phyloP scores from a whole-genome alignment of 2,888 invertebrate genomes.

The Xestia ashworthii region DNA sequence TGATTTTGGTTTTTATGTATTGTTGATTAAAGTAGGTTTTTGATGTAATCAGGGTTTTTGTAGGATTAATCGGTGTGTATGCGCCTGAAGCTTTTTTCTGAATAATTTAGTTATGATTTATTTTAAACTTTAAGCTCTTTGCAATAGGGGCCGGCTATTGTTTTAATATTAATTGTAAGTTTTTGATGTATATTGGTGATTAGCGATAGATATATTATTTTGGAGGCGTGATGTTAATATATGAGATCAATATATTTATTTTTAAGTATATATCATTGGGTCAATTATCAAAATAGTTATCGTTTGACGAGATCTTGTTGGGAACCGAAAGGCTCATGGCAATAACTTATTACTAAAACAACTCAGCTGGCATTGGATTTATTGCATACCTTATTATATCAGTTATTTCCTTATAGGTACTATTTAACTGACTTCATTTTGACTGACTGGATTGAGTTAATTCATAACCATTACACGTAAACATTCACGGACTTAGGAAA shows the following conservation, averaged over 20 bases:
- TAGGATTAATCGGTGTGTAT: slow-evolving; percentile 44
- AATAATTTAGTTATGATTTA: slow-evolving; percentile 63
- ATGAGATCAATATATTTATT: slow-evolving; percentile 65
- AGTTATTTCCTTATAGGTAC: neutral
- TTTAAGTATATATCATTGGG: slow-evolving; percentile 53
- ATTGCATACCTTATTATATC: neutral
- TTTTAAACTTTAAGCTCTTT: slow-evolving; percentile 59
- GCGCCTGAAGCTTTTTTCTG: slow-evolving; percentile 62
- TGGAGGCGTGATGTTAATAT: slow-evolving; percentile 75
- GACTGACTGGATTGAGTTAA: neutral
- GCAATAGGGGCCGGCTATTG: slow-evolving; percentile 62
- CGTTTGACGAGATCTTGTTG: slow-evolving; percentile 53
- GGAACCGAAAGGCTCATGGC: slow-evolving; percentile 25
- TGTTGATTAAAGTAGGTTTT: slow-evolving; percentile 22
- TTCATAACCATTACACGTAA: neutral
- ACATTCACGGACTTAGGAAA: neutral
- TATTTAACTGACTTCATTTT: neutral
- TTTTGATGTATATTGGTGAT: slow-evolving; percentile 71
- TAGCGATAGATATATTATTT: slow-evolving; percentile 72
- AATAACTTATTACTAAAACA: slow-evolving; percentile 26
- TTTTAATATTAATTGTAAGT: slow-evolving; percentile 69
- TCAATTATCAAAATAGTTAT: slow-evolving; percentile 59
- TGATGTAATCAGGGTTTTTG: neutral
- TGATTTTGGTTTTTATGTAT: slow-evolving; percentile 34
- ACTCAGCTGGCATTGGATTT: neutral